Evolutionary conservation across 2,888 invertebrate genomes (phyloP).

Genomic region (Seira ritae): DNA sequence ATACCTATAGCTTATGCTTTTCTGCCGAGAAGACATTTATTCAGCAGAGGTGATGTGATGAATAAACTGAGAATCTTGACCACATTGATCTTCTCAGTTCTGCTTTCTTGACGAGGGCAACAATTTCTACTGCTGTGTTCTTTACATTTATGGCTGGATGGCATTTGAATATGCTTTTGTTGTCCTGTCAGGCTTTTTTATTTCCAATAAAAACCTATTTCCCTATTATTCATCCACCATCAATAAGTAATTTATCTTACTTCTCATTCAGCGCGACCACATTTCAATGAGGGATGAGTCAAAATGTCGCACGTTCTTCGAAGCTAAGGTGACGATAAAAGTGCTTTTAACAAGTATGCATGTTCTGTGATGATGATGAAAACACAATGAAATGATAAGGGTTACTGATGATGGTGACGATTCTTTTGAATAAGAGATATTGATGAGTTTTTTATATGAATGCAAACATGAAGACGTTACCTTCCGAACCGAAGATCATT

Average conservation of each 20-base stretch:
- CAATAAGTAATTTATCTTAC: slow-evolving; percentile 43
- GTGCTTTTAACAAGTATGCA: slow-evolving; percentile 35
- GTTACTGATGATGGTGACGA: slow-evolving; percentile 44
- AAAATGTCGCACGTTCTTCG: background rate
- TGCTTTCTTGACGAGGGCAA: too few species aligned
- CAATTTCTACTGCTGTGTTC: too few species aligned
- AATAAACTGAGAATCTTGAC: too few species aligned
- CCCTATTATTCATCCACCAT: background rate
- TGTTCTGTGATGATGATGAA: background rate
- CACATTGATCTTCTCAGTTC: too few species aligned
- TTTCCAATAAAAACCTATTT: background rate
- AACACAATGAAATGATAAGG: background rate
- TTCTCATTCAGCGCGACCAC: slow-evolving; percentile 27
- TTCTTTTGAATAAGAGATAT: slow-evolving; percentile 68
- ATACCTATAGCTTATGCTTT: too few species aligned
- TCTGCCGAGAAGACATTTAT: too few species aligned
- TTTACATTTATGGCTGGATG: too few species aligned
- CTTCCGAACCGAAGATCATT: too few species aligned
- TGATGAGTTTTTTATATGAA: slow-evolving; percentile 21
- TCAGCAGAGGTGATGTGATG: too few species aligned
- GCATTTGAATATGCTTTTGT: too few species aligned
- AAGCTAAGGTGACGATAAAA: background rate
- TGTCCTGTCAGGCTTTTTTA: too few species aligned
- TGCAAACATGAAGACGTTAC: background rate
- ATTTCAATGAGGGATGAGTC: slow-evolving; percentile 14